Base-by-base conservation (phyloP, 2,113 vertebrate genomes). In the Ctenomys sociabilis region DNA sequence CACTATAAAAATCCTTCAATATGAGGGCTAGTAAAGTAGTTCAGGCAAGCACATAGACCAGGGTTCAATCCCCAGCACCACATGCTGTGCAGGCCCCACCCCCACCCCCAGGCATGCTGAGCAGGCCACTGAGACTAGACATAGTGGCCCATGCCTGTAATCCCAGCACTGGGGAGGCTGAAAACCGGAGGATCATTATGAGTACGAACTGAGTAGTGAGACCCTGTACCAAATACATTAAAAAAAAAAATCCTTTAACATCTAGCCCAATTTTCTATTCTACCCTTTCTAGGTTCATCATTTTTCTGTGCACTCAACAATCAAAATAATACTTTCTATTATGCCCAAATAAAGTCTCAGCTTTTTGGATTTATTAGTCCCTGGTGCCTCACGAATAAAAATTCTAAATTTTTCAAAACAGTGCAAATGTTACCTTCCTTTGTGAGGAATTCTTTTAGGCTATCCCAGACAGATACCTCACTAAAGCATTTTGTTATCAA, bases 341-440 rank as follows among this genome's bases (percentile, higher is more conserved):
- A 64, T 14, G 3, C 64, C 2, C 21, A 81, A 64, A 13, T 81
- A 93, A 85, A 91, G 61, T 37, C 17, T 24, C 12, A 61, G 40
- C 26, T 80, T 12, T 94, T 24, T 12, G 49, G 54, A 59, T 70
- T 94, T 78, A 61, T 61, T 40, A 49, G 77, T 80, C 54, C 54
- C 9, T 10, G 57, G 10, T 82, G 49, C n/a, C 19, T 43, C 63
- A 7, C 64, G 1, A 37, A 66, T 10, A 86, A 89, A 93, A 91
- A 43, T 72, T 88, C 61, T 93, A 78, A 83, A 93, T 83, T 21
- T 57, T 87, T 95, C 85, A 57, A 77, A 87, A 52, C 13, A 85
- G 40, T 80, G 84, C 43, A 92, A 57, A 64, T 17, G 32, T 72
- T 88, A 86, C 43, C 72, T 57, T 85, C 30, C 35, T 95, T 66